Evolutionary conservation across 2,888 invertebrate genomes (phyloP), one percentile per base, ranked within the genome.

Genomic region (Pseudeuparius sepicola): DNA sequence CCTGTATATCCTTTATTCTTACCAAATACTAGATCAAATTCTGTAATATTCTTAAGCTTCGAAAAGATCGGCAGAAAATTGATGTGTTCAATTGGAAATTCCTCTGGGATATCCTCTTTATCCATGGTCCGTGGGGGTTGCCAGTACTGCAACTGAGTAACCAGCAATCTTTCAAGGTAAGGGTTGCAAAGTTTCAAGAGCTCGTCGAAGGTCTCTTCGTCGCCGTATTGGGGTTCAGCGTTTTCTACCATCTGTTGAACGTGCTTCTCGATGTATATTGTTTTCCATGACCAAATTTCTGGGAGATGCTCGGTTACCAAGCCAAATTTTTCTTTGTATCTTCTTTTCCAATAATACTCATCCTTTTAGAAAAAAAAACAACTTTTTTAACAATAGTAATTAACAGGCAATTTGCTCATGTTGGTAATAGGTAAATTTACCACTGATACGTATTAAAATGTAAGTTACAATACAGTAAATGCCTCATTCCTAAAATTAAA

Each of bases 281-380:
- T 47, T 50, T 64, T 65, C 63, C 63, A 65, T 3, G 53, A 58
- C 56, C 57, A 58, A 5, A 46, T 43, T 14, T 36, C 10, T 3
- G 55, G 52, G 30, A 51, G 50, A 3, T 47, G 44, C 24, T 48
- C 45, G 3, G 45, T 49, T 17, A 52, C 45, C 17, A 44, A 23
- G 4, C 57, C 55, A 47, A 56, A 64, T 18, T 55, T 50, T 13
- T 51, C 52, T 2, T 39, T 36, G 53, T 63, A 74, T 46, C 70
- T 65, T 33, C 75, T 64, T 51, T 71, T 62, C 78, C 79, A 79
- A 55, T 75, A 79, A 54, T 70, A 66, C 49, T 78, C 76, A 43
- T 75, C 66, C 61, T n/a, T n/a, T n/a, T n/a, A n/a, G n/a, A n/a
- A n/a, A n/a, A n/a, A n/a, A n/a, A n/a, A n/a, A n/a, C n/a, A n/a